These are phyloP conservation scores for Zaprionus camerounensis DNA, from an alignment of 1,140 invertebrate genomes.

Conservation along the genomic window DNA sequence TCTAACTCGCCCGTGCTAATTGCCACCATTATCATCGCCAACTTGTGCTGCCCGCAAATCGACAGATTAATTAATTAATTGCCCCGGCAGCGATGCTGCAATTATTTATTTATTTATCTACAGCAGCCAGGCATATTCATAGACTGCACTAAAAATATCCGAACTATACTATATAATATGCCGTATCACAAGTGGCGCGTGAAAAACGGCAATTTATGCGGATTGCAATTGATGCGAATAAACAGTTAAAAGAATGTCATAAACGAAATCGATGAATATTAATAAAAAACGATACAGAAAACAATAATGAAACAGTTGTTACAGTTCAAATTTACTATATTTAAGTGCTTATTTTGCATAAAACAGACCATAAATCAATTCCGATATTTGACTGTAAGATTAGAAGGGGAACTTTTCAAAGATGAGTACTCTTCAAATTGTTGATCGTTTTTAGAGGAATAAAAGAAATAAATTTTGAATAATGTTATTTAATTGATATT, in stretches of 20 bases:
- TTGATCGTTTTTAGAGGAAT: not conserved
- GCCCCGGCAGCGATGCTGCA: constrained; percentile 3
- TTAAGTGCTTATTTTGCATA: not conserved
- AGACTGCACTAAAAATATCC: not conserved
- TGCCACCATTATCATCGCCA: constrained; percentile 5
- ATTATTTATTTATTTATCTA: constrained; percentile 22
- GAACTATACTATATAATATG: not conserved
- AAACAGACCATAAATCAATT: not conserved
- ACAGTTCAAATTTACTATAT: not conserved
- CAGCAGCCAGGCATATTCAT: not conserved
- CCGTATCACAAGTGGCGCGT: not conserved
- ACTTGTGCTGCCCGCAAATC: constrained; percentile 13
- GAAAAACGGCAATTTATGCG: constrained; percentile 8
- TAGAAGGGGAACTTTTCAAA: not conserved
- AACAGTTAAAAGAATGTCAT: not conserved
- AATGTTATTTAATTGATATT: too few species aligned
- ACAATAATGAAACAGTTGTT: not conserved
- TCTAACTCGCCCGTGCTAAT: constrained; percentile 4
- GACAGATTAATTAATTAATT: constrained; percentile 32
- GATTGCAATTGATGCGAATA: constrained; percentile 24
- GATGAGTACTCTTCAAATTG: not conserved
- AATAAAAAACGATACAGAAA: not conserved
- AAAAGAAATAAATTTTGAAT: too few species aligned
- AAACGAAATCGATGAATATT: constrained; percentile 12
- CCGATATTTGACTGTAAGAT: not conserved